Evolutionary conservation across 2,113 vertebrate genomes (phyloP).

Genomic region (Catagonus wagneri): DNA sequence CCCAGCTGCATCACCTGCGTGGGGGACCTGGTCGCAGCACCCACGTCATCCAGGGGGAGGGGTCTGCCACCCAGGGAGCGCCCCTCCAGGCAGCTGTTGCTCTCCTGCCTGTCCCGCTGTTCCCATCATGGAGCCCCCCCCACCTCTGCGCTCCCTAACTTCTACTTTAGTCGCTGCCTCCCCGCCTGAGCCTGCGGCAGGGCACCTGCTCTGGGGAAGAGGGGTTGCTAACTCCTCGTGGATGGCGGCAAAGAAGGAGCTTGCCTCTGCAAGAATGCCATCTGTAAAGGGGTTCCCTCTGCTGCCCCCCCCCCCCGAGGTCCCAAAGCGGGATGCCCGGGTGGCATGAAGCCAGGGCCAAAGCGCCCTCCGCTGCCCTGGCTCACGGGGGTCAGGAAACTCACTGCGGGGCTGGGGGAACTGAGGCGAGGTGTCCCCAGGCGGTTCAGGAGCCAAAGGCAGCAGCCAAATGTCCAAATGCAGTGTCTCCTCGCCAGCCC

Average conservation of each 20-base stretch:
- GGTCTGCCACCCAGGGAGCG: fast-evolving
- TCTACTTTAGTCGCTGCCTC: fast-evolving
- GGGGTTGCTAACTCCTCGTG: fast-evolving
- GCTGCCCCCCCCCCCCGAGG: not conserved
- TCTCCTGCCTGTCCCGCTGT: fast-evolving
- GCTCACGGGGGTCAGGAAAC: not conserved
- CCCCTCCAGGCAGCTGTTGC: fast-evolving
- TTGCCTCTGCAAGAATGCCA: fast-evolving
- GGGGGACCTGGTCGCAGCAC: fast-evolving
- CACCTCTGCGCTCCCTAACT: fast-evolving
- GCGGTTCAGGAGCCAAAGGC: fast-evolving
- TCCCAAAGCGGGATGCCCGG: too few species aligned
- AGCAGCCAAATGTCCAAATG: not conserved
- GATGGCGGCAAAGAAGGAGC: fast-evolving
- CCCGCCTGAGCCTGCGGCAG: fast-evolving
- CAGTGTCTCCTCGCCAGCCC: fast-evolving
- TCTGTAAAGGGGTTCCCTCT: not conserved
- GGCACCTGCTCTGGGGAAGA: not conserved
- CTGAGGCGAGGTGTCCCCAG: not conserved
- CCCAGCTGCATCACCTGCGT: fast-evolving
- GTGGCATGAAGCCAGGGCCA: too few species aligned
- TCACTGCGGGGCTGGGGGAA: not conserved
- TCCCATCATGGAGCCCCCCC: not conserved
- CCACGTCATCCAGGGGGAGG: fast-evolving
- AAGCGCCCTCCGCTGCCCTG: fast-evolving